A percentile compares a stretch with the other conserved stretches of the same genome.
Conservation (phyloP, 2,797 vertebrate species). For the Oreortyx pictus region DNA sequence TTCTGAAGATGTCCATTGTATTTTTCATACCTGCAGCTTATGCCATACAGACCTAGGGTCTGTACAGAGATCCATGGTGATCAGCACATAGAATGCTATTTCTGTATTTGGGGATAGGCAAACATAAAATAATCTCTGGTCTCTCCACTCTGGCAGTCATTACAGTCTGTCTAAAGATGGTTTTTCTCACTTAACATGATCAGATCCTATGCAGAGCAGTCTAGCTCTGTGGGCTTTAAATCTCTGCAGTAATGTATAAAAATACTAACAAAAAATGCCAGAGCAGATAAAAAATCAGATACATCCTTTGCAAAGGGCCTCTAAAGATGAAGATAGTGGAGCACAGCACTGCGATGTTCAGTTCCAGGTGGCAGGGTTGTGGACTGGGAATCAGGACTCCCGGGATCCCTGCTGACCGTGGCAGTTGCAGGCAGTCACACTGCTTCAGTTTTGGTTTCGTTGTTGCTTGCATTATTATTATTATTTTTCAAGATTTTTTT, state of each 20-base stretch:
- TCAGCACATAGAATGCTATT: background rate
- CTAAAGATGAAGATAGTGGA: background rate
- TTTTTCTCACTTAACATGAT: background rate
- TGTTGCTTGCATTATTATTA: background rate
- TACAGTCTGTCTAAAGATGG: background rate
- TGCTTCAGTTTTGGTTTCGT: background rate
- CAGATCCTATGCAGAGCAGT: background rate
- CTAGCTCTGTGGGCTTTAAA: background rate
- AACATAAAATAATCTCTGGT: background rate
- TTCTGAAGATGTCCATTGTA: background rate
- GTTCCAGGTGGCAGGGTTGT: background rate
- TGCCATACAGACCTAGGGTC: background rate
- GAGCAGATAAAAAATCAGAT: slow-evolving; percentile 15
- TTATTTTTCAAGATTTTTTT: background rate
- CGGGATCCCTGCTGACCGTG: background rate
- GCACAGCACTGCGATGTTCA: background rate
- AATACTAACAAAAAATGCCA: background rate
- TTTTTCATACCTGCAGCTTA: background rate
- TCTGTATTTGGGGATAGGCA: background rate
- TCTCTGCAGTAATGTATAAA: slow-evolving; percentile 10
- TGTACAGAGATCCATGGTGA: background rate
- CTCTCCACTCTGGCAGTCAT: background rate
- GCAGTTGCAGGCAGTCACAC: background rate
- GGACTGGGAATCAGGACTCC: background rate
- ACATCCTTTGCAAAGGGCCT: background rate